phyloP scores from a whole-genome alignment of 2,113 vertebrate species.

The Eulemur macaco region DNA sequence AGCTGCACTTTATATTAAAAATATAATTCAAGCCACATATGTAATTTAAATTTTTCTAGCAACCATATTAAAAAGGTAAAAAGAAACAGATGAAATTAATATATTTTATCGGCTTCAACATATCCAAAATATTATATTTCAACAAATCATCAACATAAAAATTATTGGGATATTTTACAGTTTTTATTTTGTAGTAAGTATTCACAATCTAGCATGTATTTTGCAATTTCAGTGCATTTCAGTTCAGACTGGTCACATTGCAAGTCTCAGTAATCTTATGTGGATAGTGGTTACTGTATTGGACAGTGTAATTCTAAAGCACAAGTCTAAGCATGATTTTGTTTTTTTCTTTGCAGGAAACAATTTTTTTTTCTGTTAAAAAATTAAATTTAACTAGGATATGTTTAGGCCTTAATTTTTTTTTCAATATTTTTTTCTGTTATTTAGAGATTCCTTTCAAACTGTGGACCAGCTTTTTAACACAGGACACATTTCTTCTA shows the following conservation, averaged over 20 bases:
- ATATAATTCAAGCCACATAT: not conserved
- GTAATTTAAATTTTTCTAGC: not conserved
- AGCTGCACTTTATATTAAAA: not conserved
- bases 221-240: not conserved
- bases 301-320: not conserved
- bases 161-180: not conserved
- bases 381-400: not conserved
- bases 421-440: not conserved
- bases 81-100: conserved; percentile 34
- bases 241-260: not conserved
- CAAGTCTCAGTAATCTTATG: not conserved
- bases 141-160: not conserved
- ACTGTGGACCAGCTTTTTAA: not conserved
- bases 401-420: not conserved
- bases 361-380: not conserved
- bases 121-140: conserved; percentile 5
- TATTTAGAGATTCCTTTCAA: not conserved
- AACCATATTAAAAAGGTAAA: not conserved
- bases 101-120: not conserved
- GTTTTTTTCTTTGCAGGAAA: not conserved
- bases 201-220: not conserved
- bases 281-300: not conserved
- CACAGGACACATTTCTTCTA: not conserved
- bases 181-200: not conserved
- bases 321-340: not conserved